Evolutionary conservation across 1,140 invertebrate genomes (phyloP), one percentile per base, ranked within the genome.

Genomic region (Cherax destructor): DNA sequence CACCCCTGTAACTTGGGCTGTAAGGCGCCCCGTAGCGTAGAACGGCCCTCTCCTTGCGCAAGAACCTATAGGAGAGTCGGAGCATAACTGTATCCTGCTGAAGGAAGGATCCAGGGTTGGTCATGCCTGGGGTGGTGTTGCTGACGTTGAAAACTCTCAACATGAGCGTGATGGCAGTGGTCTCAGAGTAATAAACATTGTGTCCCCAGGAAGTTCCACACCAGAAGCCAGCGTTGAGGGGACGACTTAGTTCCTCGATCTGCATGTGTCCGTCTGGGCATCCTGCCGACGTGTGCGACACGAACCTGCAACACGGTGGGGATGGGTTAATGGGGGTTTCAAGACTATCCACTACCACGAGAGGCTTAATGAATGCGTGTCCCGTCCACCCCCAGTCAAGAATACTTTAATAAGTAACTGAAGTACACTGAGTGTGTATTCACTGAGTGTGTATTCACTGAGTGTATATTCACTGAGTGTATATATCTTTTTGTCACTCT

Each of bases 121-220:
- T 24, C 24, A 59, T 47, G 83, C 85, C 74, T 41, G 56, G 83
- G 52, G n/a, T 52, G 50, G 59, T 41, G 18, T 47, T 11, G 81
- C 72, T 96, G 72, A 97, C 94, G 93, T 96, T 96, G 91, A 96
- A 96, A 49, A 97, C 94, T 93, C 96, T 95, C 72, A 97, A 95
- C 30, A 97, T 97, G 93, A 97, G 95, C 94, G 97, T 97, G 91
- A 98, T 96, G 87, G 96, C 97, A 88, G 96, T 95, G 41, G 96
- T 97, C 94, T 98, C 97, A 94, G 97, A 97, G 95, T 97, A 98
- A 95, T 97, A 98, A 50, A 97, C 97, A 0, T 97, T 97, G 94
- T 97, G 97, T 49, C 97, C 97, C 97, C 97, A 97, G 7, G 97
- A 97, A 69, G 96, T 97, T 24, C 97, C 97, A 93, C 97, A 97